Percentiles rank a stretch among this genome's conserved stretches.
Conservation (phyloP, 2,113 vertebrate genomes). For the Gymnogyps californianus region DNA sequence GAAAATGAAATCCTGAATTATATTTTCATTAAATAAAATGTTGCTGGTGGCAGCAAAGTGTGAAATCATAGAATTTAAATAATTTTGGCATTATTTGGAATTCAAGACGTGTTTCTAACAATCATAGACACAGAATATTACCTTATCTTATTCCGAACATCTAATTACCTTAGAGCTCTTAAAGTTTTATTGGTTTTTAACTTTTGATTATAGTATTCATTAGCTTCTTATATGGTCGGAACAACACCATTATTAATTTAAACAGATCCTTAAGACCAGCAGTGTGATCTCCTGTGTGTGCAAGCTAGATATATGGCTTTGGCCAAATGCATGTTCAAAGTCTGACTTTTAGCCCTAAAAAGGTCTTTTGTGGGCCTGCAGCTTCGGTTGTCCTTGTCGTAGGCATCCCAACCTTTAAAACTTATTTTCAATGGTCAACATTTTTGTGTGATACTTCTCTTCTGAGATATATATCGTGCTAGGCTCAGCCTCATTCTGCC, state of each 20-base stretch:
- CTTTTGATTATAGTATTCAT: not conserved
- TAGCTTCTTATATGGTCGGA: not conserved
- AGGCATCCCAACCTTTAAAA: slow-evolving; percentile 21
- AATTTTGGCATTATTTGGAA: not conserved
- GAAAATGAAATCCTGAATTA: not conserved
- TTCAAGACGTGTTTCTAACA: not conserved
- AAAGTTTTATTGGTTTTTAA: not conserved
- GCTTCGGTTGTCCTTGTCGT: not conserved
- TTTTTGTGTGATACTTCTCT: slow-evolving; percentile 50
- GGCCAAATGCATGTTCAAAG: not conserved
- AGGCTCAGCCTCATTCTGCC: slow-evolving; percentile 81
- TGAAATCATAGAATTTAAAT: not conserved
- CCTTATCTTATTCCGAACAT: not conserved
- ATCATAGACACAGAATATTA: not conserved
- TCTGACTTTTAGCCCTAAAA: slow-evolving; percentile 20
- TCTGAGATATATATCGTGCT: slow-evolving; percentile 43
- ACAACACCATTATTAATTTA: not conserved
- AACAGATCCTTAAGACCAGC: not conserved
- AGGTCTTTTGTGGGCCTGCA: not conserved
- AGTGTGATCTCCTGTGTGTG: not conserved
- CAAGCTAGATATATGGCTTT: not conserved
- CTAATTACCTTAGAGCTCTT: not conserved
- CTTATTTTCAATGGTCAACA: slow-evolving; percentile 44
- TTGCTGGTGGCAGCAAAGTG: not conserved
- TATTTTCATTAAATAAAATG: not conserved